Evolutionary conservation across 2,888 invertebrate species (phyloP).

Genomic region (Cryptophagus acutangulus): DNA sequence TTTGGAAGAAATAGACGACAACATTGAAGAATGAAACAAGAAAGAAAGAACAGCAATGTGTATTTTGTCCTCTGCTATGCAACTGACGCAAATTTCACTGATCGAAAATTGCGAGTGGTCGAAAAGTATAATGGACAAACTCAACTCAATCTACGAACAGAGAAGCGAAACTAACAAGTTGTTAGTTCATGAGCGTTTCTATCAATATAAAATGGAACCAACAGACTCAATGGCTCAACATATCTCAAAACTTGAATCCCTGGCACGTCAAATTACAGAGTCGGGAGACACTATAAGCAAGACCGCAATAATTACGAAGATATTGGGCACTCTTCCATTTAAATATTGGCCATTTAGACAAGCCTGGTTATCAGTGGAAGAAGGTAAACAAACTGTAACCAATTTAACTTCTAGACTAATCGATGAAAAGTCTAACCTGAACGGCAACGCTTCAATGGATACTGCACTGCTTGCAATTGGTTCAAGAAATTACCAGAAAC

Average conservation of each 20-base stretch:
- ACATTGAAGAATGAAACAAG: background rate
- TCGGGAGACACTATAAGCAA: conserved; percentile 15
- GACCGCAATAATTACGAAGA: conserved; percentile 15
- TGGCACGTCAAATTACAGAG: conserved; percentile 10
- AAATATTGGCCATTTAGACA: conserved; percentile 11
- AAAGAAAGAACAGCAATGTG: background rate
- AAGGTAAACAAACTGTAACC: conserved; percentile 16
- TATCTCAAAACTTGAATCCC: background rate
- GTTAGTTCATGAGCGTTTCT: conserved; percentile 25
- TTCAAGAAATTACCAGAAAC: background rate
- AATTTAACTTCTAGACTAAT: conserved; percentile 18
- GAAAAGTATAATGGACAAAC: conserved; percentile 24
- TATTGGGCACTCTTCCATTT: conserved; percentile 13
- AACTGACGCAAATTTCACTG: conserved; percentile 21
- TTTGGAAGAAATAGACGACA: no score
- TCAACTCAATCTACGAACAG: conserved; percentile 23
- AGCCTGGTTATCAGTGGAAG: conserved; percentile 13
- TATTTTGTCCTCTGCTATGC: background rate
- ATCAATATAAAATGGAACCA: conserved; percentile 25
- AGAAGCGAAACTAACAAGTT: conserved; percentile 28
- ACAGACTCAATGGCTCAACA: conserved; percentile 1
- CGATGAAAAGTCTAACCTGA: conserved; percentile 14
- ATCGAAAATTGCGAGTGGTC: conserved; percentile 27
- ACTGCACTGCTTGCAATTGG: conserved; percentile 9
- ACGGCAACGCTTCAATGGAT: conserved; percentile 9